These are phyloP conservation scores for Anhinga anhinga DNA, from an alignment of 2,113 vertebrate genomes.

Conservation along the genomic window DNA sequence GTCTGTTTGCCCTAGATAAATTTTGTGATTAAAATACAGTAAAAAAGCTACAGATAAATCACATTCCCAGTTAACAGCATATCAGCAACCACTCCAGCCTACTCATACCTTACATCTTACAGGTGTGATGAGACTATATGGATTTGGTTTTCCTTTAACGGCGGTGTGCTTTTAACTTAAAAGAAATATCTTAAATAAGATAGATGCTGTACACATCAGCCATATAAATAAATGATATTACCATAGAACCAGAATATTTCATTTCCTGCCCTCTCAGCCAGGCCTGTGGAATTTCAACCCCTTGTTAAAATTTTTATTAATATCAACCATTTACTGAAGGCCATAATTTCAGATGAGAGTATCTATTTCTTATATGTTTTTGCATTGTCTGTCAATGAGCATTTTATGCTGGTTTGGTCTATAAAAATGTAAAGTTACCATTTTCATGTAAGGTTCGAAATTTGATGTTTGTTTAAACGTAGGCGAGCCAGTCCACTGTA, in stretches of 20 bases:
- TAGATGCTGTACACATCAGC: neutral
- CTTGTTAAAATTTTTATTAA: neutral
- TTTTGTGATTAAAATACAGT: neutral
- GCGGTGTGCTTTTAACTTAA: neutral
- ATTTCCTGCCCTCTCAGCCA: neutral
- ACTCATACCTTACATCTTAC: neutral
- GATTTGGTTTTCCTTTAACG: neutral
- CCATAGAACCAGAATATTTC: neutral
- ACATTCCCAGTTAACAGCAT: neutral
- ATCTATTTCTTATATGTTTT: neutral
- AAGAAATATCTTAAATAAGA: neutral
- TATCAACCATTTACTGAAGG: neutral
- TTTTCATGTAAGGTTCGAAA: neutral
- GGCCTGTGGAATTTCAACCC: neutral
- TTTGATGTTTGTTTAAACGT: neutral
- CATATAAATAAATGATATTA: neutral
- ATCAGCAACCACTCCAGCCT: neutral
- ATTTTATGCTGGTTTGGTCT: neutral
- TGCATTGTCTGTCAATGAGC: neutral
- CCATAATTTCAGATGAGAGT: neutral
- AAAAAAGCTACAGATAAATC: neutral
- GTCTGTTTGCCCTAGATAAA: neutral
- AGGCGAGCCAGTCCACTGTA: neutral
- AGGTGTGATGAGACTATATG: neutral
- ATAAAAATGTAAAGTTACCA: neutral